Evolutionary conservation across 1,140 invertebrate genomes (phyloP).

Genomic region (Mamestra configurata): DNA sequence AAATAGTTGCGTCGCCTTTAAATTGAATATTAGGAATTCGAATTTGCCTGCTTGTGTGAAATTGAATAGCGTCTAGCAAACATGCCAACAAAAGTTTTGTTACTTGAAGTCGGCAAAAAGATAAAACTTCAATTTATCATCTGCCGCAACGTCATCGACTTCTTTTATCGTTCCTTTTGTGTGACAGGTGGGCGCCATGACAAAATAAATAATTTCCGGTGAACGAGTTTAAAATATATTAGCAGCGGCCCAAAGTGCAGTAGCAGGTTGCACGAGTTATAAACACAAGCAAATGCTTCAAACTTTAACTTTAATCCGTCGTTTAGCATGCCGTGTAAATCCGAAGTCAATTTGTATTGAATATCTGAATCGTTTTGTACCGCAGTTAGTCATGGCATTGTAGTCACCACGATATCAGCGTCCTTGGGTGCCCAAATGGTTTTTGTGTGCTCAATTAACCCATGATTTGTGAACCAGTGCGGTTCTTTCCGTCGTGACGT

Average conservation of each 20-base stretch:
- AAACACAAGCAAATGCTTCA: slow-evolving; percentile 23
- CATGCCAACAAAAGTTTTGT: background rate
- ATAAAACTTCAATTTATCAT: slow-evolving; percentile 33
- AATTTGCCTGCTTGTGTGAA: background rate
- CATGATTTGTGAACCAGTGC: slow-evolving; percentile 48
- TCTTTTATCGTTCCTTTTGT: slow-evolving; percentile 49
- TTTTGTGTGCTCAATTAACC: slow-evolving; percentile 58
- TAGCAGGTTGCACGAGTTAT: slow-evolving; percentile 15
- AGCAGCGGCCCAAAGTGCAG: slow-evolving; percentile 27
- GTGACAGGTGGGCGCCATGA: slow-evolving; percentile 56
- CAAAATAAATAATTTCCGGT: slow-evolving; percentile 64
- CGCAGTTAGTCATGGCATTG: slow-evolving; percentile 20
- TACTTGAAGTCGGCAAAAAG: slow-evolving; percentile 7
- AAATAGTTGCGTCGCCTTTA: slow-evolving; percentile 12
- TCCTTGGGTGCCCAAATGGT: slow-evolving; percentile 40
- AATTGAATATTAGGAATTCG: background rate
- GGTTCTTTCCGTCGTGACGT: slow-evolving; percentile 57
- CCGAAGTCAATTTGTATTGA: slow-evolving; percentile 27
- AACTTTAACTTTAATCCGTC: slow-evolving; percentile 5
- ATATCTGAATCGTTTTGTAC: slow-evolving; percentile 5
- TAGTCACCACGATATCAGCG: slow-evolving; percentile 20
- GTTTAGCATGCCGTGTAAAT: background rate
- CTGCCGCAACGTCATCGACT: slow-evolving; percentile 26
- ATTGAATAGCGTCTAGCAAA: background rate
- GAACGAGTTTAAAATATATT: slow-evolving; percentile 58